Evolutionary conservation across 2,888 invertebrate species (phyloP), one percentile per base, ranked within the genome.

Genomic region (Trisateles emortualis): DNA sequence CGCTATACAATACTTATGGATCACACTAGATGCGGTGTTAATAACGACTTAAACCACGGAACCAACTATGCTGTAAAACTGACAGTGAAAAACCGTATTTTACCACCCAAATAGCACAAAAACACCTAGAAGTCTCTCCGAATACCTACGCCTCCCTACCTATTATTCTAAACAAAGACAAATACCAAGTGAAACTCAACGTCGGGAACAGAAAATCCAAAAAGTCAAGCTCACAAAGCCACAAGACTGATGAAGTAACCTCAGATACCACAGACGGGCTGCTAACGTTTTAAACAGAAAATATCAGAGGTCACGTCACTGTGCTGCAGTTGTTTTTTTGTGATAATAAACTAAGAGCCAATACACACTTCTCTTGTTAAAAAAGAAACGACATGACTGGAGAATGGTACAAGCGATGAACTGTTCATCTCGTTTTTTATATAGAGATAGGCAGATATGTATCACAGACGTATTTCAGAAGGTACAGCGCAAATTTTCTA

Each of bases 301-400:
- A 36, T 29, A 11, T 11, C 6, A 29, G 5, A 11, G 32, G 24
- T 0, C 50, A 39, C 36, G 43, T 19, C 42, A 42, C 17, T 72
- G n/a, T n/a, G n/a, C n/a, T n/a, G 65, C 56, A 65, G 45, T 56
- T 58, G n/a, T 59, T 64, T 54, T 52, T 39, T 35, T 35, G 19
- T 39, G 16, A 59, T 59, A 53, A 62, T 42, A 58, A 45, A 49
- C 41, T 39, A 26, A 17, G 29, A 50, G 53, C 51, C 50, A 55
- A 61, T 50, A 58, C 57, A 50, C 40, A 67, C 50, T 52, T 56
- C 53, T 56, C 53, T 42, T 41, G 52, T 17, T 38, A 41, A 41
- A 56, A 64, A 61, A 57, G 48, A 61, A 51, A 40, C 45, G n/a
- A 41, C 30, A 46, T 4, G 14, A 39, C 47, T 42, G 16, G 2